Evolutionary conservation across 2,888 invertebrate species (phyloP).

Genomic region (Mystacides longicornis): DNA sequence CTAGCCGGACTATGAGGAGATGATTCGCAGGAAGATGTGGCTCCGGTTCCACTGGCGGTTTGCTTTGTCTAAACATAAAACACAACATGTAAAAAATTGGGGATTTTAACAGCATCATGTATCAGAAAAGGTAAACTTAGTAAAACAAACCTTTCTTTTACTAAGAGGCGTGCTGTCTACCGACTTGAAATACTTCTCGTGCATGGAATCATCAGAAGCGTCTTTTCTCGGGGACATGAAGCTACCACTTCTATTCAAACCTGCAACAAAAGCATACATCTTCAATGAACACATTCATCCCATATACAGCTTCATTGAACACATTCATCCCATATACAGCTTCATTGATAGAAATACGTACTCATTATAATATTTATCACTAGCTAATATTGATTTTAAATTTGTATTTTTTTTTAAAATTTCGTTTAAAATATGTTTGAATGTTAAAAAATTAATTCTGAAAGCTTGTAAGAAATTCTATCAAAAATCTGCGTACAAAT

Average conservation of each 20-base stretch:
- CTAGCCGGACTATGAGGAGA: constrained; percentile 57
- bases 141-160: constrained; percentile 43
- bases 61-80: constrained; percentile 37
- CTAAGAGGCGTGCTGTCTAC: constrained; percentile 62
- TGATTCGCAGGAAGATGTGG: constrained; percentile 51
- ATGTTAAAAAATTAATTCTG: too few relatives aligned
- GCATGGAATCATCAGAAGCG: constrained; percentile 73
- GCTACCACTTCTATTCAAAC: constrained; percentile 45
- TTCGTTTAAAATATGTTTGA: too few relatives aligned
- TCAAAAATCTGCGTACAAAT: too few relatives aligned
- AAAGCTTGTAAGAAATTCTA: too few relatives aligned
- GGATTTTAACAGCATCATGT: not conserved
- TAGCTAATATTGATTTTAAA: too few relatives aligned
- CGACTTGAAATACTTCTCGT: constrained; percentile 70
- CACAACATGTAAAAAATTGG: not conserved
- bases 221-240: constrained; percentile 53
- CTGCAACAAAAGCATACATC: constrained; percentile 30
- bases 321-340: too few relatives aligned
- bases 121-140: constrained; percentile 28
- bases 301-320: too few relatives aligned
- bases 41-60: constrained; percentile 42
- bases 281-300: too few relatives aligned
- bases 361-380: too few relatives aligned
- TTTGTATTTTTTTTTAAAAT: too few relatives aligned
- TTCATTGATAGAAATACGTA: too few relatives aligned